These are phyloP conservation scores for Caenorhabditis elegans DNA, from an alignment of 1,140 invertebrate genomes.

Conservation along the genomic window WBcel235 BX284605.5:6725001-6725500, in stretches of 20 bases:
- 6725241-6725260: not conserved
- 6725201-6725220: not conserved
- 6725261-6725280: not conserved
- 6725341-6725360: no score
- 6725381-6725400: slow-evolving; percentile 1
- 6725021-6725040: no score
- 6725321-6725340: not conserved
- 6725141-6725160: not conserved
- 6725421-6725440: not conserved
- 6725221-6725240: not conserved
- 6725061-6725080: not conserved
- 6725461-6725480: not conserved
- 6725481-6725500: slow-evolving; percentile 4
- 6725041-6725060: not conserved
- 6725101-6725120: not conserved
- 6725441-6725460: slow-evolving; percentile 31
- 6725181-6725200: not conserved
- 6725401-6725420: not conserved
- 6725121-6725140: not conserved
- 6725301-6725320: not conserved
- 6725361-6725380: not conserved
- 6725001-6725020: no score
- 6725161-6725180: not conserved
- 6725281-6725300: slow-evolving; percentile 4
- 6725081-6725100: not conserved